Evolutionary conservation across 2,888 invertebrate species (phyloP).

Genomic region (Geophilus truncorum): DNA sequence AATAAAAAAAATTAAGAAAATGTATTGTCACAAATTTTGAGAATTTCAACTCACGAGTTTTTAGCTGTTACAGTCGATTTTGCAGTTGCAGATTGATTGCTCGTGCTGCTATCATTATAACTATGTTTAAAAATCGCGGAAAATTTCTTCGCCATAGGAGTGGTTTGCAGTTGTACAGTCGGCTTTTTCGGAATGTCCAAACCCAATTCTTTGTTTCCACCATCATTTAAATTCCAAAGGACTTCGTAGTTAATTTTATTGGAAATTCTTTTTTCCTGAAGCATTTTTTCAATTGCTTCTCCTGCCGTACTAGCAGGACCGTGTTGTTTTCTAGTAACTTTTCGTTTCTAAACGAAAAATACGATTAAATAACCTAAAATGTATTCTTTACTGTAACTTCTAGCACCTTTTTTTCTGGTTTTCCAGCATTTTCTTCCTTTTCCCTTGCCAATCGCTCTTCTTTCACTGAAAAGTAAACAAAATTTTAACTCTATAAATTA

Average conservation of each 20-base stretch:
- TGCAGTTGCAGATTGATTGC: not conserved
- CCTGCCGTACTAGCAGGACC: conserved; percentile 54
- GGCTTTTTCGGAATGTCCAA: not conserved
- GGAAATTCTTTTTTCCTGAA: conserved; percentile 92
- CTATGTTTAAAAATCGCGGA: not conserved
- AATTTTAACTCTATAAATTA: not conserved
- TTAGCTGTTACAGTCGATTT: not conserved
- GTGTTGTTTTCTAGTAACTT: conserved; percentile 39
- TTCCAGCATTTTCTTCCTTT: conserved; percentile 68
- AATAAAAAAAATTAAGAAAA: too few species aligned
- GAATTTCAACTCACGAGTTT: not conserved
- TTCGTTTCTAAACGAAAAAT: conserved; percentile 40
- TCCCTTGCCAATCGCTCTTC: conserved; percentile 74
- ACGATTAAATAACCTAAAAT: not conserved
- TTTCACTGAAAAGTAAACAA: conserved; percentile 55
- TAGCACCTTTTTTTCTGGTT: conserved; percentile 66
- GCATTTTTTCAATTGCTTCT: conserved; percentile 93
- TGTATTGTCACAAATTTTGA: too few species aligned
- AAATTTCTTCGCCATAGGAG: not conserved
- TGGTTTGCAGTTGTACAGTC: not conserved
- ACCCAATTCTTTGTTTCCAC: not conserved
- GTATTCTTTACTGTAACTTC: not conserved
- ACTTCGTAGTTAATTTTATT: conserved; percentile 98
- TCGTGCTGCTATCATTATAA: not conserved
- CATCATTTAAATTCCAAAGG: conserved; percentile 67